Conservation (phyloP, 2,797 vertebrate genomes). For the Enteromius anoplus region DNA sequence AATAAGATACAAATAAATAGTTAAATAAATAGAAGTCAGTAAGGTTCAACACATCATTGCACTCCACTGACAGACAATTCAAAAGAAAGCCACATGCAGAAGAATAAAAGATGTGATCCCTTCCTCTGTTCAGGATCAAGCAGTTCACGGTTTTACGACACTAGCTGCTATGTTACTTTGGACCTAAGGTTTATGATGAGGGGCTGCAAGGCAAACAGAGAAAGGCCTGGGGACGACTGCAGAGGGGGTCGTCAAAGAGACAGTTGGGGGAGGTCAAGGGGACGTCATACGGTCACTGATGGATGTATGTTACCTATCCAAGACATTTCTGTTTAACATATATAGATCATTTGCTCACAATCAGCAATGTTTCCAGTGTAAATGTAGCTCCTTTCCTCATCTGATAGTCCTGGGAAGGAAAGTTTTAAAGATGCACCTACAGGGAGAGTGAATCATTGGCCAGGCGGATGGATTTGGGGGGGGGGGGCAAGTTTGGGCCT, state of each 20-base stretch:
- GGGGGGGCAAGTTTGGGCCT: conserved; percentile 34
- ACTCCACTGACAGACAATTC: background rate
- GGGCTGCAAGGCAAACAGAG: conserved; percentile 41
- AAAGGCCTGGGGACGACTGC: conserved; percentile 30
- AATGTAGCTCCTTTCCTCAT: background rate
- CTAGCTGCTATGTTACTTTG: conserved; percentile 43
- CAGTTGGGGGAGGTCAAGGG: conserved; percentile 30
- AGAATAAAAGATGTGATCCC: conserved; percentile 12
- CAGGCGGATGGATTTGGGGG: conserved; percentile 38
- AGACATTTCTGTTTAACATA: conserved; percentile 5
- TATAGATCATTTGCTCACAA: background rate
- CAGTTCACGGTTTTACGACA: conserved; percentile 37
- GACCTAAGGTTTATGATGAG: conserved; percentile 40
- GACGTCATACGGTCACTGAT: background rate
- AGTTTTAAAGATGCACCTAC: conserved; percentile 27
- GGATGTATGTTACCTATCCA: conserved; percentile 24
- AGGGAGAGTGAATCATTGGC: conserved; percentile 48
- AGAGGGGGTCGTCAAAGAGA: conserved; percentile 20
- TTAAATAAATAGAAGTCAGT: background rate
- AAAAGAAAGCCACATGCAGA: conserved; percentile 8
- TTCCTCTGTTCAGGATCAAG: conserved; percentile 19
- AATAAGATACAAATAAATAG: background rate
- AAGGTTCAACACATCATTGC: background rate
- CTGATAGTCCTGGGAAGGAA: background rate
- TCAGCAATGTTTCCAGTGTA: background rate